phyloP scores from a whole-genome alignment of 1,140 invertebrate species.

The Drosophila athabasca region DNA sequence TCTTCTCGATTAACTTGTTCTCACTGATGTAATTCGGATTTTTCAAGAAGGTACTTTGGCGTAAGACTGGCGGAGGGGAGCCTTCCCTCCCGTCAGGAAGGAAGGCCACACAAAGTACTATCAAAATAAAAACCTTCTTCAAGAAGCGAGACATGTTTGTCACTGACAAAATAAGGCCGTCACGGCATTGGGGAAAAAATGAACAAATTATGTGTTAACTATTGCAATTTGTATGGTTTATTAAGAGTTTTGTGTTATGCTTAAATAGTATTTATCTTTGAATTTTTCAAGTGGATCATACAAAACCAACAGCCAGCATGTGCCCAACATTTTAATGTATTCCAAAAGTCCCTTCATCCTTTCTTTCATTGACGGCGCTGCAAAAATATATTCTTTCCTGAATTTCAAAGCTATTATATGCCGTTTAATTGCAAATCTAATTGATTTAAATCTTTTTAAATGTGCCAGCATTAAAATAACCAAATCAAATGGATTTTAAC shows the following conservation, averaged over 20 bases:
- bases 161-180: background rate
- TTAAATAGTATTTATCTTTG: no score
- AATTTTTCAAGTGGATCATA: no score
- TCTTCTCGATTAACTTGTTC: background rate
- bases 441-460: background rate
- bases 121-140: background rate
- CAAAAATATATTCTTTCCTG: background rate
- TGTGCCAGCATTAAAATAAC: no score
- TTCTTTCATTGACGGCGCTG: background rate
- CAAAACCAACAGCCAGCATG: no score
- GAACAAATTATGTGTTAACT: background rate
- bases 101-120: background rate
- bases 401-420: background rate
- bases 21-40: slow-evolving; percentile 41
- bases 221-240: background rate
- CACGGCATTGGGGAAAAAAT: background rate
- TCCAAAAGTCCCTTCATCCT: background rate
- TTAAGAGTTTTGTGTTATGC: background rate
- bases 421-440: background rate
- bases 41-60: slow-evolving; percentile 22
- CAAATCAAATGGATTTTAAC: no score
- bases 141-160: background rate
- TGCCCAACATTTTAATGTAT: no score
- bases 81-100: no score
- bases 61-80: no score